phyloP scores from a whole-genome alignment of 2,888 invertebrate genomes.

The Brachypterus glaber region DNA sequence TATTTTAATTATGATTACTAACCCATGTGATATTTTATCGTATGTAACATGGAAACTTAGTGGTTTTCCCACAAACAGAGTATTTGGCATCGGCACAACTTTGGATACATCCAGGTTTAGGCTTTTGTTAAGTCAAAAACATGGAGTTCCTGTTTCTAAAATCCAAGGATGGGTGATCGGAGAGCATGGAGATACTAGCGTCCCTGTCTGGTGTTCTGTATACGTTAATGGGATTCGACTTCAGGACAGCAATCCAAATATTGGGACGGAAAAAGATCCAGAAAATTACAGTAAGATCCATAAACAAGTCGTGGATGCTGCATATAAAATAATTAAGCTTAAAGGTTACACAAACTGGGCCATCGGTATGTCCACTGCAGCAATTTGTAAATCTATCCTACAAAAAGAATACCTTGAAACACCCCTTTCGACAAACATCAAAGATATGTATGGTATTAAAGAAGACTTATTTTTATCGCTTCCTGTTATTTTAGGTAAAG shows the following conservation, averaged over 20 bases:
- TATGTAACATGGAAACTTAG: conserved; percentile 85
- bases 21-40: conserved; percentile 81
- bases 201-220: conserved; percentile 29
- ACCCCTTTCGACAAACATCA: conserved; percentile 7
- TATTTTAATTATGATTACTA: conserved; percentile 71
- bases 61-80: conserved; percentile 70
- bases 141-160: conserved; percentile 67
- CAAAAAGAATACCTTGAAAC: conserved; percentile 1
- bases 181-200: conserved; percentile 77
- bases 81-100: conserved; percentile 82
- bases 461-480: conserved; percentile 49
- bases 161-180: conserved; percentile 84
- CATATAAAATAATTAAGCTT: conserved; percentile 37
- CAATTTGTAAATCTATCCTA: conserved; percentile 6
- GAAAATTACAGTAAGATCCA: conserved; percentile 42
- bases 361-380: conserved; percentile 34
- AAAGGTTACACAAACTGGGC: conserved; percentile 41
- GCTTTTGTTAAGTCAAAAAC: conserved; percentile 66
- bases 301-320: conserved; percentile 41
- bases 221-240: conserved; percentile 44
- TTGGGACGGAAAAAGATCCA: conserved; percentile 38
- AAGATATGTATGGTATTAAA: conserved; percentile 40
- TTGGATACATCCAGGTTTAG: conserved; percentile 80
- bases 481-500: conserved; percentile 42
- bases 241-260: conserved; percentile 35